Conservation (phyloP, 2,797 vertebrate species). For the Pygocentrus nattereri region DNA sequence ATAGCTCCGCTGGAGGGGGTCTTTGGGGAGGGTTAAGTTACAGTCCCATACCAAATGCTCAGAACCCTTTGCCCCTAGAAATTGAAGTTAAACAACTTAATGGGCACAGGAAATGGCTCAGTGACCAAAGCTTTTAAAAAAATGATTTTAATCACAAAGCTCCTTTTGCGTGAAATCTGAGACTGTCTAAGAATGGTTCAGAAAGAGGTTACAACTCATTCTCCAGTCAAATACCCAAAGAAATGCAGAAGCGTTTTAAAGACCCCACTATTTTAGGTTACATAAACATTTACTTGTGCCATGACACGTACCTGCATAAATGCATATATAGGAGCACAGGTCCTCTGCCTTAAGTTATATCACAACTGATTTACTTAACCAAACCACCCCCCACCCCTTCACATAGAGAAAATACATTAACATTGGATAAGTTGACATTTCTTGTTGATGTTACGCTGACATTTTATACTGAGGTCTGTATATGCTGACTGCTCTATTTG, state of each 20-base stretch:
- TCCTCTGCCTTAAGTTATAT: neutral
- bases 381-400: neutral
- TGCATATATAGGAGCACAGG: neutral
- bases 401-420: neutral
- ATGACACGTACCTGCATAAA: conserved; percentile 1
- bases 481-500: neutral
- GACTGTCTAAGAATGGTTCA: neutral
- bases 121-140: conserved; percentile 32
- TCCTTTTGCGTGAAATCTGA: conserved; percentile 22
- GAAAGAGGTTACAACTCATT: conserved; percentile 8
- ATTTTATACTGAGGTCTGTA: neutral
- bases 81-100: conserved; percentile 51
- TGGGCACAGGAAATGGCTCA: conserved; percentile 37
- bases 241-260: neutral
- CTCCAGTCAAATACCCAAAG: neutral
- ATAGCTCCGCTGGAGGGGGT: conserved; percentile 34
- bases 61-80: conserved; percentile 38
- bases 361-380: neutral
- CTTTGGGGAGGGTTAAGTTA: conserved; percentile 50
- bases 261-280: neutral
- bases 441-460: neutral
- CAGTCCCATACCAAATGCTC: conserved; percentile 26
- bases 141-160: conserved; percentile 17
- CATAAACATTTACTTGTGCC: neutral
- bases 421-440: neutral